These are phyloP conservation scores for Sorex araneus DNA, from an alignment of 2,113 vertebrate genomes.

Conservation along the genomic window DNA sequence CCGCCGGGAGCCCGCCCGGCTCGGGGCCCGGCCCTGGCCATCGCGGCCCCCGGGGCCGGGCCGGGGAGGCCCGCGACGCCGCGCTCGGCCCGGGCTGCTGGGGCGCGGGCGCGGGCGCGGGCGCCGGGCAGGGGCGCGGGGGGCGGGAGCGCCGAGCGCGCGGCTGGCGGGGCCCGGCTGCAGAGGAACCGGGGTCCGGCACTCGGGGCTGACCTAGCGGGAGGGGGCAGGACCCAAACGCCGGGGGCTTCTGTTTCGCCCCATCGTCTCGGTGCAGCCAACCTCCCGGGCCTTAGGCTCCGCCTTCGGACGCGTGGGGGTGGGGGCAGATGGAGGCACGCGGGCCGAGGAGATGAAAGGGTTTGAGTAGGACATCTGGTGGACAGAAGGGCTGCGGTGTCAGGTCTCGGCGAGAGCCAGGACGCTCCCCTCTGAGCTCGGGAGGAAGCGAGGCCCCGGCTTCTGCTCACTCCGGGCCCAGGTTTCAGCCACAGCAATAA, in stretches of 20 bases:
- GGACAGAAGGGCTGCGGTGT: neutral
- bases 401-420: no score
- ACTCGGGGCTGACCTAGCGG: neutral
- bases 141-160: no score
- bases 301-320: neutral
- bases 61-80: neutral
- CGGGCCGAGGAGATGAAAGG: neutral
- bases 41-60: neutral
- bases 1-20: neutral
- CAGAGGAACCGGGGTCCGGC: neutral
- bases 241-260: neutral
- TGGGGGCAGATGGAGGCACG: neutral
- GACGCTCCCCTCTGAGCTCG: no score
- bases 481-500: constrained; percentile 10
- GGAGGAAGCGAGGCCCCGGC: no score
- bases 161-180: neutral
- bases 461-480: neutral
- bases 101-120: no score
- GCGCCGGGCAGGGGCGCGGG: neutral
- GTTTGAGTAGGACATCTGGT: constrained; percentile 25
- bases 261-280: constrained; percentile 30
- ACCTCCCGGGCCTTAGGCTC: neutral
- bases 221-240: constrained; percentile 32
- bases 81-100: neutral
- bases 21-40: constrained; percentile 66